Percentiles rank a stretch among this genome's conserved stretches.
Conservation (phyloP, 1,140 invertebrate genomes). For the Marisa cornuarietis region DNA sequence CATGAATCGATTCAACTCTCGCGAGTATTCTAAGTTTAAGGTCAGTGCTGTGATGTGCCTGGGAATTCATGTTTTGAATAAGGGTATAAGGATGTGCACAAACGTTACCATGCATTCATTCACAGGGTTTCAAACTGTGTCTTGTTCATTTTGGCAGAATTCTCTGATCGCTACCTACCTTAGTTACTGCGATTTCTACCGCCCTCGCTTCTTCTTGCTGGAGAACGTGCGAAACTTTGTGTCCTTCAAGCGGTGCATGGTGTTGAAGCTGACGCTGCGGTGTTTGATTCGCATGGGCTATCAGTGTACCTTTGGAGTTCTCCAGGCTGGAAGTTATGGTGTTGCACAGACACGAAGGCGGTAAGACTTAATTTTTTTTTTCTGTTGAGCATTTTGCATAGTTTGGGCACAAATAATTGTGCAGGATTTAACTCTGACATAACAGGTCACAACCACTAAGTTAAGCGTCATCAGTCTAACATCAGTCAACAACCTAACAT, state of each 20-base stretch:
- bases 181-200: constrained; percentile 87
- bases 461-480: no score
- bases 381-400: no score
- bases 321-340: constrained; percentile 89
- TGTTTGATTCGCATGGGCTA: constrained; percentile 81
- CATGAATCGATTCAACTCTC: constrained; percentile 88
- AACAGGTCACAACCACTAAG: no score
- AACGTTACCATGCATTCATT: not conserved
- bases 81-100: not conserved
- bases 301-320: constrained; percentile 85
- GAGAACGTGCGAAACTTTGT: constrained; percentile 90
- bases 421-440: no score
- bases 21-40: constrained; percentile 89
- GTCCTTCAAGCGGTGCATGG: constrained; percentile 84
- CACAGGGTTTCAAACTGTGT: not conserved
- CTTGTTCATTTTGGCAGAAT: constrained; percentile 70
- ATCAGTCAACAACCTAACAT: no score
- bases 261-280: constrained; percentile 82
- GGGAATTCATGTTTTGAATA: constrained; percentile 12
- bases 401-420: no score
- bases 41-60: constrained; percentile 46
- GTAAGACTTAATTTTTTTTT: constrained; percentile 52
- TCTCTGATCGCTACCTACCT: constrained; percentile 86
- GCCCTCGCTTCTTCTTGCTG: constrained; percentile 84
- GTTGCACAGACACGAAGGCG: constrained; percentile 83